phyloP scores from a whole-genome alignment of 2,797 vertebrate species.

The Nannoperca australis region DNA sequence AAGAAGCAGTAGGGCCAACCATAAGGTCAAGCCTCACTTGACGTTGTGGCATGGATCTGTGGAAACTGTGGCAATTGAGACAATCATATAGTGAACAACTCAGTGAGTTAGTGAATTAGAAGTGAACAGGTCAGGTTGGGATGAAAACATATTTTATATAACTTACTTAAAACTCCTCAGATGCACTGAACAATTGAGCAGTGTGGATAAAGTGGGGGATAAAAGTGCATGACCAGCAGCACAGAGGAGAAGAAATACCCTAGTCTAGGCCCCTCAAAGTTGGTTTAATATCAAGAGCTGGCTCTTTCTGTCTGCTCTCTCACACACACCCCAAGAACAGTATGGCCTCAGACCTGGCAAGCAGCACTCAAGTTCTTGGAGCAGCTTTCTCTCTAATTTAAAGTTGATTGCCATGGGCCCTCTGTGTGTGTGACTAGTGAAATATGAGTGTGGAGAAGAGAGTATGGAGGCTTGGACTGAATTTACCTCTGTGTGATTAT shows the following conservation, averaged over 20 bases:
- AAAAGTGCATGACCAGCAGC: constrained; percentile 63
- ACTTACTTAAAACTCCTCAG: constrained; percentile 7
- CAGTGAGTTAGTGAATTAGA: background rate
- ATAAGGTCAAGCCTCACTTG: constrained; percentile 23
- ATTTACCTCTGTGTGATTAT: constrained; percentile 58
- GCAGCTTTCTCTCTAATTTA: constrained; percentile 81
- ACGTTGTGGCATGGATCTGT: constrained; percentile 46
- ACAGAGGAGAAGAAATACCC: constrained; percentile 64
- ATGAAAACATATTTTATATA: no score
- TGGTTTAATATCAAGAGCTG: constrained; percentile 79
- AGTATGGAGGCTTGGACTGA: constrained; percentile 66
- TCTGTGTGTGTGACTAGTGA: constrained; percentile 73
- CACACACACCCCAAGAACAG: constrained; percentile 39
- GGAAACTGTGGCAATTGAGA: constrained; percentile 25
- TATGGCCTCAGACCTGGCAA: constrained; percentile 78
- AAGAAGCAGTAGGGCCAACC: constrained; percentile 34
- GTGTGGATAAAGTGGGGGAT: constrained; percentile 23
- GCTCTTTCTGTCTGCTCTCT: constrained; percentile 51
- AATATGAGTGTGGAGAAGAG: constrained; percentile 76
- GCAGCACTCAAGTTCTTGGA: constrained; percentile 70
- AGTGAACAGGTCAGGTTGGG: constrained; percentile 1
- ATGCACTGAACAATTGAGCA: constrained; percentile 19
- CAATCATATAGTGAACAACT: constrained; percentile 3
- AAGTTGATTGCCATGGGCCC: constrained; percentile 80
- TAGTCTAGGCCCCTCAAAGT: constrained; percentile 71